A percentile compares a stretch with the other conserved stretches of the same genome.
Conservation (phyloP, 1,140 invertebrate genomes). For the Calosoma granatense region DNA sequence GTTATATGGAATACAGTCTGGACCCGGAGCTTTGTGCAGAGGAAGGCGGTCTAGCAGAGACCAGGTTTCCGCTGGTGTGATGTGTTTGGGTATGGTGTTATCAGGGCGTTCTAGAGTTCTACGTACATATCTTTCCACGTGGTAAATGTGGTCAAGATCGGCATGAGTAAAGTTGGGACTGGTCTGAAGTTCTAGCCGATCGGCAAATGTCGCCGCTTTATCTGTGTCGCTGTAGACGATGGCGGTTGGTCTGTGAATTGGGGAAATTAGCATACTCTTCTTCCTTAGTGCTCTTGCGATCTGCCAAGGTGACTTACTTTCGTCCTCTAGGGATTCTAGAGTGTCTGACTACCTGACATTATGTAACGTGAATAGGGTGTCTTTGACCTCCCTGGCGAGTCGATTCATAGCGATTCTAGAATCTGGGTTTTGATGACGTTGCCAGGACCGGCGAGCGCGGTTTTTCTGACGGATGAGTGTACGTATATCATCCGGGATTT, state of each 20-base stretch:
- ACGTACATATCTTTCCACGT: neutral
- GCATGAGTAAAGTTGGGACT: neutral
- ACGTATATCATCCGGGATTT: too few species aligned
- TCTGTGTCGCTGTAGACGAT: neutral
- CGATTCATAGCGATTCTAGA: neutral
- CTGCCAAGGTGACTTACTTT: too few species aligned
- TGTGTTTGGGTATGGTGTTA: neutral
- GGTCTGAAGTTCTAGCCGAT: neutral
- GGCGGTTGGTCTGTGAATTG: too few species aligned
- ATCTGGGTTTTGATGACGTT: neutral
- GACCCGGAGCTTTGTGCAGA: conserved; percentile 11
- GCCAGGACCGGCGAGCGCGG: too few species aligned
- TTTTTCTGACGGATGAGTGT: too few species aligned
- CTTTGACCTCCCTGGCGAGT: too few species aligned
- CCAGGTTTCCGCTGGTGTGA: neutral
- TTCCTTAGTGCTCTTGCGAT: too few species aligned
- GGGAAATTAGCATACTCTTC: too few species aligned
- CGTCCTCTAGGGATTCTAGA: neutral
- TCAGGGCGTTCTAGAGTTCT: neutral
- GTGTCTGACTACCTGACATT: neutral
- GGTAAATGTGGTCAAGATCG: neutral
- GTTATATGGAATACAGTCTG: conserved; percentile 17
- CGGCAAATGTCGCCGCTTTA: conserved; percentile 1
- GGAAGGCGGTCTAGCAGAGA: neutral
- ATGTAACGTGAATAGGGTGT: too few species aligned